Conservation (phyloP, 2,888 invertebrate species). For the Hypolimnas misippus region DNA sequence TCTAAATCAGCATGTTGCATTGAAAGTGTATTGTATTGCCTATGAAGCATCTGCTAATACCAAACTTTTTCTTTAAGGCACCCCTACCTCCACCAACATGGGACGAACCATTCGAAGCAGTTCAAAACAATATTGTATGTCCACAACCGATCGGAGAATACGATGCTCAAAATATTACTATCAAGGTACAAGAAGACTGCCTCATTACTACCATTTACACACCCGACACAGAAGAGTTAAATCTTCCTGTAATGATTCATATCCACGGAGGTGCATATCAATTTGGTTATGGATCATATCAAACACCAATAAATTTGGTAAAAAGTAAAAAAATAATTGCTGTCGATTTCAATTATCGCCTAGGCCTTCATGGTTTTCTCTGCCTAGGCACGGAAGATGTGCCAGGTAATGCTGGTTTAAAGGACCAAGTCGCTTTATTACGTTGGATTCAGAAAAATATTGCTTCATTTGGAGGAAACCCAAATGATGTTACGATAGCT, state of each 20-base stretch:
- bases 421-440: slow-evolving; percentile 63
- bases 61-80: too few relatives aligned
- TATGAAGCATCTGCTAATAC: too few relatives aligned
- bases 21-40: too few relatives aligned
- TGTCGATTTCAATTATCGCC: slow-evolving; percentile 62
- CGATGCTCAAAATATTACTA: background rate
- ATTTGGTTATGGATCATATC: slow-evolving; percentile 54
- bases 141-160: too few relatives aligned
- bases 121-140: slow-evolving; percentile 48
- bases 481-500: slow-evolving; percentile 60
- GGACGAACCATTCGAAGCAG: slow-evolving; percentile 51
- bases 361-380: slow-evolving; percentile 59
- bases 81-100: slow-evolving; percentile 56
- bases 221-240: slow-evolving; percentile 45
- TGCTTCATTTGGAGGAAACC: slow-evolving; percentile 61
- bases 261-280: slow-evolving; percentile 74
- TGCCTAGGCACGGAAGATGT: slow-evolving; percentile 60
- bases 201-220: slow-evolving; percentile 50
- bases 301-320: too few relatives aligned
- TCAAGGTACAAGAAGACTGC: slow-evolving; percentile 45
- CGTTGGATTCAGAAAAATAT: slow-evolving; percentile 56
- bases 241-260: slow-evolving; percentile 64
- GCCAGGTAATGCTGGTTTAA: slow-evolving; percentile 69
- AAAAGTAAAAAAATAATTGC: slow-evolving; percentile 51
- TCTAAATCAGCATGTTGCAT: too few relatives aligned